Percentiles rank a stretch among this genome's conserved stretches.
Evolutionary conservation across 2,797 vertebrate species (phyloP).

Genomic region (Helicolenus hilgendorfi): DNA sequence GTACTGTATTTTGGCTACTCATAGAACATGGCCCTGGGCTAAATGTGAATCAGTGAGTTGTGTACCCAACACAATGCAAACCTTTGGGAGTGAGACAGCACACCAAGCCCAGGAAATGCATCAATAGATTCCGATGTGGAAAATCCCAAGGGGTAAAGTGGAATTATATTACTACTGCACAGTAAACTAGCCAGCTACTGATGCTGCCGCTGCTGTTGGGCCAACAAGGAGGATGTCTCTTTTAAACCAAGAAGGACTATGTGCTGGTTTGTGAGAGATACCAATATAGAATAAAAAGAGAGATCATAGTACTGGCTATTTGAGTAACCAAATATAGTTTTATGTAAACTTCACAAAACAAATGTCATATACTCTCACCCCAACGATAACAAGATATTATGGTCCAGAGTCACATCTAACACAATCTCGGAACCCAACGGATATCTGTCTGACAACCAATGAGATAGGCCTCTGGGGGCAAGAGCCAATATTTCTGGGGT

Average conservation of each 20-base stretch:
- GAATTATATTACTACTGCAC: constrained; percentile 65
- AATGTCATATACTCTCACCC: not conserved
- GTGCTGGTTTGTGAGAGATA: not conserved
- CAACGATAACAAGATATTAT: not conserved
- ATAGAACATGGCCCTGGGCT: constrained; percentile 55
- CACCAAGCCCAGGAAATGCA: constrained; percentile 60
- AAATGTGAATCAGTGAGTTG: constrained; percentile 76
- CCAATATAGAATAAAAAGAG: not conserved
- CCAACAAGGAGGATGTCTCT: constrained; percentile 24
- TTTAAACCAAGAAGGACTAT: constrained; percentile 2
- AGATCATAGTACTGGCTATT: not conserved
- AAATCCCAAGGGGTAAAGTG: constrained; percentile 63
- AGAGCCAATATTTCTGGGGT: not conserved
- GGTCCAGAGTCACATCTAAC: not conserved
- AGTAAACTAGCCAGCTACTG: constrained; percentile 52
- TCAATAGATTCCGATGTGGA: constrained; percentile 70
- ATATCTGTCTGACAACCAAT: not conserved
- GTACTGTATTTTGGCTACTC: constrained; percentile 65
- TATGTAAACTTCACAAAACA: not conserved
- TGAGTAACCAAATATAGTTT: not conserved
- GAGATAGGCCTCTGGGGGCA: not conserved
- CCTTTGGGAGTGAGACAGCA: constrained; percentile 60
- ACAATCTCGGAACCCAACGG: not conserved
- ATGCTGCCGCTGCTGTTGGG: constrained; percentile 29
- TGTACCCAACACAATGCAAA: constrained; percentile 72